Percentiles rank a stretch among this genome's conserved stretches.
These are phyloP conservation scores for Meda fulgida DNA, from an alignment of 2,797 vertebrate species.

Conservation along the genomic window DNA sequence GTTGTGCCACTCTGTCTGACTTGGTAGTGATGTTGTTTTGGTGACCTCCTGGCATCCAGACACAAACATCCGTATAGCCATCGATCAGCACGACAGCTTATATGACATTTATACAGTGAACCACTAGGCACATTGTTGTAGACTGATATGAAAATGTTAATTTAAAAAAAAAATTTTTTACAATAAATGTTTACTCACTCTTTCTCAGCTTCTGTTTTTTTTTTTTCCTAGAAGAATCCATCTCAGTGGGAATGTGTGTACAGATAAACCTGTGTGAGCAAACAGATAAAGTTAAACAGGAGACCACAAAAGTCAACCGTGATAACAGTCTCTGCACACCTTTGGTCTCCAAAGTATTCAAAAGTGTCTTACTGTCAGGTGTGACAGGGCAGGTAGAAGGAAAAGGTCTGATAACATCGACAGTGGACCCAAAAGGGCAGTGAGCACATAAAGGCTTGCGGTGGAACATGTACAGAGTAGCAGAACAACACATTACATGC, in stretches of 20 bases:
- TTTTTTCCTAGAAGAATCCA: neutral
- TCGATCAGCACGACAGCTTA: neutral
- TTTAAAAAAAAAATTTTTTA: neutral
- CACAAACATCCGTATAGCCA: slow-evolving; percentile 8
- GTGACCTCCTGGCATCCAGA: slow-evolving; percentile 9
- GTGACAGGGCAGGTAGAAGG: neutral
- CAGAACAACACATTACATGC: neutral
- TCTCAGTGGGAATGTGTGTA: neutral
- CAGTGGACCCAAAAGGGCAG: slow-evolving; percentile 20
- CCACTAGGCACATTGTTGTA: neutral
- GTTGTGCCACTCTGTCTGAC: slow-evolving; percentile 16
- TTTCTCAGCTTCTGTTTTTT: neutral
- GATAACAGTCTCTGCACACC: slow-evolving; percentile 25
- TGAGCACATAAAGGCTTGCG: slow-evolving; percentile 19
- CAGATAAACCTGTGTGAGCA: slow-evolving; percentile 1
- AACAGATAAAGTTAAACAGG: slow-evolving; percentile 27
- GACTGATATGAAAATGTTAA: neutral
- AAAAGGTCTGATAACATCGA: slow-evolving; percentile 43
- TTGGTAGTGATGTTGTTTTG: slow-evolving; percentile 13
- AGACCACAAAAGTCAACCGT: neutral
- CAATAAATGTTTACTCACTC: neutral
- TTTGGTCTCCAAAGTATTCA: slow-evolving; percentile 36
- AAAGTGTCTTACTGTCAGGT: slow-evolving; percentile 39
- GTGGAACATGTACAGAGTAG: slow-evolving; percentile 1
- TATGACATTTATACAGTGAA: neutral